phyloP scores from a whole-genome alignment of 2,888 invertebrate species.

The Leptodirus hochenwartii region DNA sequence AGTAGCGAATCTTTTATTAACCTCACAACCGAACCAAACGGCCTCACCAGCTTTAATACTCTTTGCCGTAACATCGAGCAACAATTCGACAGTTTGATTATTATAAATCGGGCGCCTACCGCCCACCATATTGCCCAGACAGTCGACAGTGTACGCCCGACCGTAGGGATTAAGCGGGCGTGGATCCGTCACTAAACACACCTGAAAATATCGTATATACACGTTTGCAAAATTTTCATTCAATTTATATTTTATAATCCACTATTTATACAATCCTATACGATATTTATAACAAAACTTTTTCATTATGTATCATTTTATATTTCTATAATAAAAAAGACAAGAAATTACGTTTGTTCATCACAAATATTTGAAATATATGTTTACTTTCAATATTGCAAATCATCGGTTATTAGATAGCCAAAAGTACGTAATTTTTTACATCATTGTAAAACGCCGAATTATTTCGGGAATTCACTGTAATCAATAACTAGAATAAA shows the following conservation, averaged over 20 bases:
- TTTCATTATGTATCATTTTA: constrained; percentile 2
- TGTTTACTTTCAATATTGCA: too few species aligned
- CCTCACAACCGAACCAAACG: constrained; percentile 89
- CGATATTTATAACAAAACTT: background rate
- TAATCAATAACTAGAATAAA: constrained; percentile 1
- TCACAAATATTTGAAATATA: too few species aligned
- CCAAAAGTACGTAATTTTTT: too few species aligned
- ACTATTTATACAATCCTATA: too few species aligned
- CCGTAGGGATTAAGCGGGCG: constrained; percentile 62
- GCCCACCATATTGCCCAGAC: constrained; percentile 73
- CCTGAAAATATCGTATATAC: constrained; percentile 37
- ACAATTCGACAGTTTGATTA: constrained; percentile 65
- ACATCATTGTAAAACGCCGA: too few species aligned
- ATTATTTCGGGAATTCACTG: too few species aligned
- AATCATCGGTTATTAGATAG: too few species aligned
- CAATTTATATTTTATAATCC: background rate
- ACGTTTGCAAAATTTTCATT: background rate
- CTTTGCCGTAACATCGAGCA: constrained; percentile 55
- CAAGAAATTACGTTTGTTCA: background rate
- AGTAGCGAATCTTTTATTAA: constrained; percentile 57
- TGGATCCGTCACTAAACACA: constrained; percentile 77
- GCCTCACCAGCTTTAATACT: constrained; percentile 67
- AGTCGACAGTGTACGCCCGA: constrained; percentile 67
- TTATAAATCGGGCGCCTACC: constrained; percentile 67
- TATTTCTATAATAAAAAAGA: background rate